A percentile compares a stretch with the other conserved stretches of the same genome.
These are phyloP conservation scores for Mechanitis mazaeus DNA, from an alignment of 2,888 invertebrate species.

Conservation along the genomic window DNA sequence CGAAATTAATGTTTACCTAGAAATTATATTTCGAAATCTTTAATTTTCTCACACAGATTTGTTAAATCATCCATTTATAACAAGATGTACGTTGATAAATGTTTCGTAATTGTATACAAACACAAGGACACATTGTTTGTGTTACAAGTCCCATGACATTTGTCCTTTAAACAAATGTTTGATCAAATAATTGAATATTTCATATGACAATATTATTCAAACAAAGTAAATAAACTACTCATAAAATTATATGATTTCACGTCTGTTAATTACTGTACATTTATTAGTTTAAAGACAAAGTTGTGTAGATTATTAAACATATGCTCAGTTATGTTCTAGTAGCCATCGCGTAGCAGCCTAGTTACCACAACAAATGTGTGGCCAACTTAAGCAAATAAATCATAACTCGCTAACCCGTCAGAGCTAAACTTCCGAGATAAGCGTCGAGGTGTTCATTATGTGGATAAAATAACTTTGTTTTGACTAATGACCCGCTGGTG, in stretches of 20 bases:
- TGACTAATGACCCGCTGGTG: constrained; percentile 47
- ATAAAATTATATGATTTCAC: not conserved
- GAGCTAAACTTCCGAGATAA: constrained; percentile 53
- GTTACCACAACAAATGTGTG: constrained; percentile 27
- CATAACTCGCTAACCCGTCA: constrained; percentile 48
- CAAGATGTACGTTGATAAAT: no score
- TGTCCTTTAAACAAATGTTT: constrained; percentile 27
- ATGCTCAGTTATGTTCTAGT: not conserved
- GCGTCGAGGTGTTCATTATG: constrained; percentile 56
- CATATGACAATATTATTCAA: constrained; percentile 27
- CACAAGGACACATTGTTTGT: constrained; percentile 20
- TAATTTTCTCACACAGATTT: no score
- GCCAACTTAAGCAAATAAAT: constrained; percentile 55
- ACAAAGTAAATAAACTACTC: constrained; percentile 9
- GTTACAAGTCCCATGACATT: constrained; percentile 22
- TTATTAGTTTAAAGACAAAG: no score
- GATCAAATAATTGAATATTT: constrained; percentile 31
- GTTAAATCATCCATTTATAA: no score
- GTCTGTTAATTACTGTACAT: no score
- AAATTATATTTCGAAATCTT: no score
- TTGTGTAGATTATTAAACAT: not conserved
- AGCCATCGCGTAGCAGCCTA: constrained; percentile 21
- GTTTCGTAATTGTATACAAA: no score
- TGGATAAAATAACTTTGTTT: constrained; percentile 54
- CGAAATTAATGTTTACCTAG: not conserved